Evolutionary conservation across 2,113 vertebrate genomes (phyloP).

Genomic region (Pongo abelii): DNA sequence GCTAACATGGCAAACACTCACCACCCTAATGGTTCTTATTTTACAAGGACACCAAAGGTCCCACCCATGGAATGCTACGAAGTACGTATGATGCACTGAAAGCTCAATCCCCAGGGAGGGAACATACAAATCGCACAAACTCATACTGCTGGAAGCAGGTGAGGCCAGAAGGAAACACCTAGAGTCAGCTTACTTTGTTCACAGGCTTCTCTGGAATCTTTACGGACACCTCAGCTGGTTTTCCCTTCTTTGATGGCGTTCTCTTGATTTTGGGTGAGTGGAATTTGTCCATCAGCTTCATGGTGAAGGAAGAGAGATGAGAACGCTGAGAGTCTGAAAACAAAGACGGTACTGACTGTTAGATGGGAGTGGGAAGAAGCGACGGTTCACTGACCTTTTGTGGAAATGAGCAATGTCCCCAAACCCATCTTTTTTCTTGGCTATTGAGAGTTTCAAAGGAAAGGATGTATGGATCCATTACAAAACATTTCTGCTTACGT

Average conservation of each 20-base stretch:
- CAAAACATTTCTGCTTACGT: background rate
- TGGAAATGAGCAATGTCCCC: background rate
- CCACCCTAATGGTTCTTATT: background rate
- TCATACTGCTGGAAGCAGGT: background rate
- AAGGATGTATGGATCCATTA: background rate
- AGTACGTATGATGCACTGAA: background rate
- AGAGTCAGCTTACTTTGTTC: slow-evolving; percentile 90
- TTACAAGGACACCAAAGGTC: background rate
- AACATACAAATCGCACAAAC: background rate
- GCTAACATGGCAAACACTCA: background rate
- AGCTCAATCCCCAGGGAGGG: background rate
- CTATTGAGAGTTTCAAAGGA: background rate
- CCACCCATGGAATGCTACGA: background rate
- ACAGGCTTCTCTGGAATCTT: slow-evolving; percentile 92
- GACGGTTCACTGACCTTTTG: accelerated
- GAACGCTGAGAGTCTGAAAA: slow-evolving; percentile 95
- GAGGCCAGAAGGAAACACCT: slow-evolving; percentile 1
- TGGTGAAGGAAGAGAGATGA: slow-evolving; percentile 98
- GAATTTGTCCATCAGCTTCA: slow-evolving; percentile 99
- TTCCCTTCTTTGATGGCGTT: slow-evolving; percentile 97
- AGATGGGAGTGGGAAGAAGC: background rate
- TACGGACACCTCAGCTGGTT: slow-evolving; percentile 91
- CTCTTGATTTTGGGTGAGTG: slow-evolving; percentile 99
- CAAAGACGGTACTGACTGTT: slow-evolving; percentile 36
- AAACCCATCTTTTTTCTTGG: background rate